Evolutionary conservation across 2,113 vertebrate genomes (phyloP).

Genomic region (Pachypanchax playfairii): DNA sequence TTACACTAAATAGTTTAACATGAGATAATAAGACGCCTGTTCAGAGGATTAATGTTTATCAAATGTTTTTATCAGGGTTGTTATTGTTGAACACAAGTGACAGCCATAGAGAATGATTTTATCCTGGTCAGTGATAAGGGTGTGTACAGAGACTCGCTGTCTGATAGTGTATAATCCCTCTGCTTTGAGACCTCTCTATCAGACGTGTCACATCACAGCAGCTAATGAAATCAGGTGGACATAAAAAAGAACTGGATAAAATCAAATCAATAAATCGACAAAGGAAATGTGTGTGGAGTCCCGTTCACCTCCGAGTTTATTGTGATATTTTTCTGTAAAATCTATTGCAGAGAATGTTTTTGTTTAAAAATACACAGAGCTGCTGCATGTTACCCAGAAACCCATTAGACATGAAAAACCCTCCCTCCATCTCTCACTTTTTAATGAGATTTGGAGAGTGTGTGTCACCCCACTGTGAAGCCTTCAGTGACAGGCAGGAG

Average conservation of each 20-base stretch:
- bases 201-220: conserved; percentile 59
- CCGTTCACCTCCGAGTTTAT: no score
- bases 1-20: conserved; percentile 48
- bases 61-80: conserved; percentile 12
- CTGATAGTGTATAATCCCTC: conserved; percentile 41
- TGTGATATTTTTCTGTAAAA: not conserved
- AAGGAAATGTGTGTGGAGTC: conserved; percentile 8
- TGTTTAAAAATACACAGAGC: not conserved
- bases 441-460: conserved; percentile 77
- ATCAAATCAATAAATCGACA: conserved; percentile 70
- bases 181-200: conserved; percentile 50
- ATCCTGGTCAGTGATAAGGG: conserved; percentile 10
- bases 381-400: conserved; percentile 16
- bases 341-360: not conserved
- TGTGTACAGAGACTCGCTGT: conserved; percentile 7
- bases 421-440: conserved; percentile 60
- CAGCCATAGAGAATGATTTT: conserved; percentile 28
- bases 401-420: conserved; percentile 45
- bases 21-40: conserved; percentile 28
- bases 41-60: conserved; percentile 30
- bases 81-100: conserved; percentile 17
- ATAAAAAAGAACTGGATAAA: conserved; percentile 50
- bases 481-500: conserved; percentile 71
- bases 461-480: conserved; percentile 71
- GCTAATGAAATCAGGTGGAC: conserved; percentile 73